phyloP scores from a whole-genome alignment of 1,140 invertebrate species.

The Drosophila pachea region DNA sequence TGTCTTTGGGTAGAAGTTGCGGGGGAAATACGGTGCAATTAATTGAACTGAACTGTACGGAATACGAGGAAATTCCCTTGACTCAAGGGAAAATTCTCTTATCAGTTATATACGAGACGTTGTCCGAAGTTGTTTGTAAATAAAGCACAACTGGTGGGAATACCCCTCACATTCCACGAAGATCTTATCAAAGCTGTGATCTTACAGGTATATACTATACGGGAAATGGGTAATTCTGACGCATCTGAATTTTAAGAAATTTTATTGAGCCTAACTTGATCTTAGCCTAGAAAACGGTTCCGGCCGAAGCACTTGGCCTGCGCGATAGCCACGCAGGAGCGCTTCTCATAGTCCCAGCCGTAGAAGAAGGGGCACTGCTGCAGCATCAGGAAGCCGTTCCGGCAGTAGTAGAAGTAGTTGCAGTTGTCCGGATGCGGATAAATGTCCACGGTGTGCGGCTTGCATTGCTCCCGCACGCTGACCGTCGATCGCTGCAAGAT shows the following conservation, averaged over 20 bases:
- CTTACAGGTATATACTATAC: too few species aligned
- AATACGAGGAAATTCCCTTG: too few species aligned
- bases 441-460: conserved; percentile 53
- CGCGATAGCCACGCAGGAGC: conserved; percentile 52
- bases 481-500: conserved; percentile 33
- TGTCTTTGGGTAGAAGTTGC: too few species aligned
- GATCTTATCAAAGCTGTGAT: too few species aligned
- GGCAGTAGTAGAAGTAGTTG: conserved; percentile 72
- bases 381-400: conserved; percentile 58
- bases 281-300: neutral
- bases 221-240: too few species aligned
- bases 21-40: too few species aligned
- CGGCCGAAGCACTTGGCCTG: conserved; percentile 63
- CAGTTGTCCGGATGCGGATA: conserved; percentile 72
- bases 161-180: too few species aligned
- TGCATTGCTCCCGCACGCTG: conserved; percentile 62
- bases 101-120: too few species aligned
- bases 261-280: neutral
- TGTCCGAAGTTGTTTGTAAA: too few species aligned
- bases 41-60: too few species aligned
- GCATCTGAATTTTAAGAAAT: neutral
- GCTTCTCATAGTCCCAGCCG: conserved; percentile 68
- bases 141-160: too few species aligned
- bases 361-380: conserved; percentile 72
- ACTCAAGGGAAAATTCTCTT: too few species aligned